A percentile compares a stretch with the other conserved stretches of the same genome.
These are phyloP conservation scores for Catharus ustulatus DNA, from an alignment of 2,797 vertebrate genomes.

Conservation along the genomic window DNA sequence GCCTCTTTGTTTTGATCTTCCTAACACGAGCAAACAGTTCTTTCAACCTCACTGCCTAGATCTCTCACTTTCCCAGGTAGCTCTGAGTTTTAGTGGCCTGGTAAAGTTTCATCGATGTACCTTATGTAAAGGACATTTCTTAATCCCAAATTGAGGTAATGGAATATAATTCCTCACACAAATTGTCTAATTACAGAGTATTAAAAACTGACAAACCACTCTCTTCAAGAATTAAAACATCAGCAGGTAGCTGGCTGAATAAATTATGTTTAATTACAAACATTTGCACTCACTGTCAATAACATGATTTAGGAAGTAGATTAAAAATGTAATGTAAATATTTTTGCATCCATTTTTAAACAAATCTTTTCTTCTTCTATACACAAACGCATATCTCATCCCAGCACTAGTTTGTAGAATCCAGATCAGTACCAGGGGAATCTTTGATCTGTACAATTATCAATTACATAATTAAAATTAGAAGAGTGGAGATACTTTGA, in stretches of 20 bases:
- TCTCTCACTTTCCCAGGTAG: not conserved
- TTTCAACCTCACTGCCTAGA: not conserved
- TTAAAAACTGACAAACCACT: not conserved
- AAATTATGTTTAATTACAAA: not conserved
- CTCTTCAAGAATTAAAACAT: not conserved
- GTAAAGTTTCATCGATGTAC: not conserved
- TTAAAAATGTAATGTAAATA: not conserved
- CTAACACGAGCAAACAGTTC: not conserved
- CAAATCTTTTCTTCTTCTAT: not conserved
- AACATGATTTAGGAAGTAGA: not conserved
- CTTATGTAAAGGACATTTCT: not conserved
- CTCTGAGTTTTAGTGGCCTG: not conserved
- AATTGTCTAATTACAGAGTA: not conserved
- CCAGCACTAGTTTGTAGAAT: constrained; percentile 20
- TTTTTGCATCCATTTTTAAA: not conserved
- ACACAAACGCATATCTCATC: not conserved
- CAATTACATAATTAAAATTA: constrained; percentile 37
- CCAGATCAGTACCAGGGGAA: not conserved
- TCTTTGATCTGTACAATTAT: constrained; percentile 23
- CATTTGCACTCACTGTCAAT: not conserved
- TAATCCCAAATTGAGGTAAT: not conserved
- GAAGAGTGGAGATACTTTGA: constrained; percentile 5
- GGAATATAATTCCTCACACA: not conserved
- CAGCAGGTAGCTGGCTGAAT: not conserved
- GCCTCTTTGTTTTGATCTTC: not conserved